phyloP scores from a whole-genome alignment of 2,797 vertebrate species.

The Tarsius wallacei region DNA sequence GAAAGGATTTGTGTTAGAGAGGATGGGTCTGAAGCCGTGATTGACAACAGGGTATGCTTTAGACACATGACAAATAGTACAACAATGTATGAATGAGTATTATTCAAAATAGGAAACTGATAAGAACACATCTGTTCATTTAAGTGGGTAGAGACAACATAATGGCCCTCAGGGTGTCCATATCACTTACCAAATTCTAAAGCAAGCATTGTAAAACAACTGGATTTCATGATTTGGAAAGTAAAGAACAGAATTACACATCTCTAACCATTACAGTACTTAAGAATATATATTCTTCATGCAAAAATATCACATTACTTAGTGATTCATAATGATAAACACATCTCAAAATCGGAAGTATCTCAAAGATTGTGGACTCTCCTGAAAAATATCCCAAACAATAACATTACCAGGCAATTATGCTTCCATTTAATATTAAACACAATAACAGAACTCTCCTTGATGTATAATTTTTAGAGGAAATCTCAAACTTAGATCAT shows the following conservation, averaged over 20 bases:
- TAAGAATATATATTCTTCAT: neutral
- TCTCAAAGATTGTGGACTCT: constrained; percentile 15
- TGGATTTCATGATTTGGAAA: neutral
- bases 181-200: neutral
- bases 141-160: neutral
- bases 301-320: neutral
- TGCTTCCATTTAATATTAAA: constrained; percentile 68
- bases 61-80: neutral
- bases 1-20: neutral
- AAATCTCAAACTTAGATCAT: constrained; percentile 77
- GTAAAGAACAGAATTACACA: neutral
- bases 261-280: constrained; percentile 5
- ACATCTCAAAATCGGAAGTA: constrained; percentile 4
- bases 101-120: neutral
- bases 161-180: neutral
- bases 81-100: neutral
- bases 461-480: neutral
- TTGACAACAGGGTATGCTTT: neutral
- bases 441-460: constrained; percentile 61
- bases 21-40: neutral
- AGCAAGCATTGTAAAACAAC: neutral
- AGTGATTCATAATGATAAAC: constrained; percentile 9
- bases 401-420: constrained; percentile 40
- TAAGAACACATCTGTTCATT: neutral
- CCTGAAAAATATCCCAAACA: constrained; percentile 3